These are phyloP conservation scores for Drosophila busckii DNA, from an alignment of 1,140 invertebrate species.

Conservation along the genomic window DNA sequence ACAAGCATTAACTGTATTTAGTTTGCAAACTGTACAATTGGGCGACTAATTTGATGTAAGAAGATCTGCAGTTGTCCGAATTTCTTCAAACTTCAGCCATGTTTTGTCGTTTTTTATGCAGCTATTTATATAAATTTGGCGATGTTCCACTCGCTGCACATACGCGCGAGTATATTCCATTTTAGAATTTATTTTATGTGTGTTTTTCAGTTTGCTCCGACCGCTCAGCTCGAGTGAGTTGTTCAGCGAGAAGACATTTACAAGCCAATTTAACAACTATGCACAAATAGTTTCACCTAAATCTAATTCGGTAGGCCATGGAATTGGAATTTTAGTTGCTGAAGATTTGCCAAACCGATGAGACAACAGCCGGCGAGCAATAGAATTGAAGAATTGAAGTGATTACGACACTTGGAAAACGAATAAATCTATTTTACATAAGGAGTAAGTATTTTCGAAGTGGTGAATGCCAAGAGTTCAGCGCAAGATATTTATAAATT, in stretches of 20 bases:
- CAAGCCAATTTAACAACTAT: constrained; percentile 33
- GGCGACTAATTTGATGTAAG: too few relatives aligned
- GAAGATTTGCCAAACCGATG: constrained; percentile 28
- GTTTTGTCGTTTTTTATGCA: constrained; percentile 32
- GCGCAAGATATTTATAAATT: neutral
- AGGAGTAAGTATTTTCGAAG: constrained; percentile 29
- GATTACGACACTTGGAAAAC: constrained; percentile 51
- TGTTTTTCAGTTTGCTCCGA: constrained; percentile 62
- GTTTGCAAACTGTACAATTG: too few relatives aligned
- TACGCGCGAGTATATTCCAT: constrained; percentile 54
- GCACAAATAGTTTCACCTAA: constrained; percentile 45
- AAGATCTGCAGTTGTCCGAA: constrained; percentile 8
- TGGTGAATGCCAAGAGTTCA: neutral
- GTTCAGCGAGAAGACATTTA: constrained; percentile 42
- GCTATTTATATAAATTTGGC: constrained; percentile 68
- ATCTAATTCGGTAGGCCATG: constrained; percentile 59
- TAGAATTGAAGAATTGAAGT: constrained; percentile 27
- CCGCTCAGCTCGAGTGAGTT: constrained; percentile 71
- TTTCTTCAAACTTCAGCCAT: constrained; percentile 59
- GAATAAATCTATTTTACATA: constrained; percentile 12
- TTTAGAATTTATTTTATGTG: constrained; percentile 49
- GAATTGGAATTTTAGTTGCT: constrained; percentile 65
- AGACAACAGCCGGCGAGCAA: constrained; percentile 16
- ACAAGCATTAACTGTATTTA: too few relatives aligned
- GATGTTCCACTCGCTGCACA: constrained; percentile 41